Base-by-base conservation (phyloP, 1,140 invertebrate genomes). In the Chrysomallon squamiferum region DNA sequence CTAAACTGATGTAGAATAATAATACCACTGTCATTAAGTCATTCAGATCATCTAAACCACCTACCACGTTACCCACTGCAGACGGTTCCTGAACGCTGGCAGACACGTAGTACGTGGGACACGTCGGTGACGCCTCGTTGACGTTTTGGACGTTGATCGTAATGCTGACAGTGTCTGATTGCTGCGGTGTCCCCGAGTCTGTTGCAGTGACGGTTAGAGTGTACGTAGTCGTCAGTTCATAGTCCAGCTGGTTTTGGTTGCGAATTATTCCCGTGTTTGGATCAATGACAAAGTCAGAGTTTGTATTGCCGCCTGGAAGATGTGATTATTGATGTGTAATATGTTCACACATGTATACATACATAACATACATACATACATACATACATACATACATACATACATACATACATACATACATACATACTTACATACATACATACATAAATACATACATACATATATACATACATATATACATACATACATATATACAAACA, bases 111-210 rank as follows among this genome's bases (percentile, higher is more conserved):
- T 64, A 59, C 7, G 62, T 20, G 0, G 66, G 38, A 50, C 69
- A 79, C 6, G 57, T 60, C 1, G 77, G 77, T 1, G 35, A 22
- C 38, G 77, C 68, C 62, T 79, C 77, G 58, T 71, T 97, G 1
- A 94, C 89, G 86, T 97, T 95, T 45, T 91, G 86, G 11, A 97
- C 88, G 56, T 86, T 89, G 3, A 97, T 81, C 67, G 89, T 87
- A 35, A 97, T 90, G 0, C 92, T 94, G 1, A 93, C 93, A 0
- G 93, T 94, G 2, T 93, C 93, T 5, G 92, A 93, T 77, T 94
- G 91, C 0, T 92, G 90, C 15, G 95, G 94, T 69, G 89, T 90
- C 9, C 95, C 95, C 86, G 95, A 93, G 87, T 98, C 95, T 83
- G 90, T 92, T 2, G 95, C 95, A 18, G 95, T 87, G 0, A 98